Base-by-base conservation (phyloP, 2,888 invertebrate genomes). In the Spilosoma lubricipeda region DNA sequence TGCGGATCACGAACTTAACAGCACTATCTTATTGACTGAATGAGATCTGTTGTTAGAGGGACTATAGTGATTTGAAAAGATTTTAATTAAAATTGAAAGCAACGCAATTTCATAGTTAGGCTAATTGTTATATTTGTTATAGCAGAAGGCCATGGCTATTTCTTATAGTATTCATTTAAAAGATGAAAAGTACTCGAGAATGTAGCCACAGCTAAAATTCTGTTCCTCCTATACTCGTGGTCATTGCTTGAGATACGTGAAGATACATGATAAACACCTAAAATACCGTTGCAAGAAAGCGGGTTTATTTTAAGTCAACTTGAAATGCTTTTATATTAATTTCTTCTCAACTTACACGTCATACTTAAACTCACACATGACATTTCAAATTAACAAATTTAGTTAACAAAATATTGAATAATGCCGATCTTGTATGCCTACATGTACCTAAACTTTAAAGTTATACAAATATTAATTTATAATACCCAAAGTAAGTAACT, bases 1-100 rank as follows among this genome's bases (percentile, higher is more conserved):
- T 81, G 80, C 85, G 80, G 85, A 90, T 90, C 88, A 90, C 77
- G 79, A 84, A 81, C 80, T 82, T 79, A 72, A 77, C 77, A 83
- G 78, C 80, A 87, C 79, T 82, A 82, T 80, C 81, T 85, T 81
- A 80, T 82, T 86, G 83, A 85, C 84, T 82, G 81, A 87, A 86
- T 85, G 82, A 84, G 79, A 72, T 71, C 70, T 70, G 71, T 79
- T 79, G 76, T 80, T 80, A 77, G 73, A 77, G 71, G 77, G 78
- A 82, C 78, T 80, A 75, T 74, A 72, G 67, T 75, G 70, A 70
- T 79, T 76, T 80, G 15, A 73, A 76, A 71, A 76, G 73, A 81
- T 72, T 76, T 76, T 72, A 80, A 71, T 74, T 71, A n/a, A 67
- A 67, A 33, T n/a, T 64, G 52, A 20, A 52, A 71, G 27, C 52